These are phyloP conservation scores for Malthinus flaveolus DNA, from an alignment of 2,888 invertebrate species.

Conservation along the genomic window DNA sequence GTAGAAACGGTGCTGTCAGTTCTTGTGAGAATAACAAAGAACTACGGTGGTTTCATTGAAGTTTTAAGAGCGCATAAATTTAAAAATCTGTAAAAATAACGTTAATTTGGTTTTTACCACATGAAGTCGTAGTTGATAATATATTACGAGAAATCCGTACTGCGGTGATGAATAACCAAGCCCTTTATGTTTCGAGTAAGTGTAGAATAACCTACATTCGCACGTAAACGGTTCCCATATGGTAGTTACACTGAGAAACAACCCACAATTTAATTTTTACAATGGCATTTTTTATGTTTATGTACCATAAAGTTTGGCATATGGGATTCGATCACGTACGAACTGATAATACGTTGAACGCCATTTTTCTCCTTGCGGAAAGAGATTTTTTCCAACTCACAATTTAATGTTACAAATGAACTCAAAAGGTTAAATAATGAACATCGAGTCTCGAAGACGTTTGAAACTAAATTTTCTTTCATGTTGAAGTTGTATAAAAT, in stretches of 20 bases:
- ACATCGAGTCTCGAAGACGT: too few relatives aligned
- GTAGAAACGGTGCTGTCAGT: too few relatives aligned
- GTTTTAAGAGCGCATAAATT: too few relatives aligned
- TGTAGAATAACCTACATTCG: conserved; percentile 17
- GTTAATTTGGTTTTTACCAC: background rate
- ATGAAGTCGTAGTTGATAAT: background rate
- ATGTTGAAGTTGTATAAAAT: background rate
- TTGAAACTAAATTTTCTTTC: background rate
- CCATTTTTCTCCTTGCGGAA: background rate
- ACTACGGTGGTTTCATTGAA: too few relatives aligned
- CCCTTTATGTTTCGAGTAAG: conserved; percentile 11
- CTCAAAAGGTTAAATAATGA: too few relatives aligned
- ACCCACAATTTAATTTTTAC: conserved; percentile 43
- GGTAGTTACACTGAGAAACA: conserved; percentile 31
- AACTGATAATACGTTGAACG: conserved; percentile 1
- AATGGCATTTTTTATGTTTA: conserved; percentile 45
- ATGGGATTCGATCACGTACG: conserved; percentile 37
- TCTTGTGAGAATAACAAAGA: too few relatives aligned
- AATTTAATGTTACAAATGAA: background rate
- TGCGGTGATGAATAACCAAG: background rate
- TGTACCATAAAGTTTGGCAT: conserved; percentile 43
- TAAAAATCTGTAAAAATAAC: too few relatives aligned
- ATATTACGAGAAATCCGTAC: background rate
- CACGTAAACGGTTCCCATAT: conserved; percentile 28
- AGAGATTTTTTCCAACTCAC: background rate